These are phyloP conservation scores for Clusia tigrina DNA, from an alignment of 2,888 invertebrate species.

Conservation along the genomic window DNA sequence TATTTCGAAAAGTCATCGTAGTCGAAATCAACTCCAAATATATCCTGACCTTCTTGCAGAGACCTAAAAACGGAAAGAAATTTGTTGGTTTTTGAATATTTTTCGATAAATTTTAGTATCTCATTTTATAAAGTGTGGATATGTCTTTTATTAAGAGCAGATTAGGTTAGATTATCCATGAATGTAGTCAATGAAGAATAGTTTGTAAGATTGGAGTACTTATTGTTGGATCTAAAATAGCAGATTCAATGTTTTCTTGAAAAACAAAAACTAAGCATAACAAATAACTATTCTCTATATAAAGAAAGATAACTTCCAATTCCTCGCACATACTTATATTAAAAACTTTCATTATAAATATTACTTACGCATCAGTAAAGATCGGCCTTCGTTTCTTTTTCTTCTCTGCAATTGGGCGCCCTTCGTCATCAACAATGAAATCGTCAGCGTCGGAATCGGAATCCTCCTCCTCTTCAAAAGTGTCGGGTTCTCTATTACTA, in stretches of 20 bases:
- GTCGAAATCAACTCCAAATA: constrained; percentile 99
- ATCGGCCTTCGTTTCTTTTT: constrained; percentile 82
- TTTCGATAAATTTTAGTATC: background rate
- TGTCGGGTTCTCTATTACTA: constrained; percentile 69
- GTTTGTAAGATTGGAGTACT: no score
- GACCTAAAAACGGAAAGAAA: constrained; percentile 68
- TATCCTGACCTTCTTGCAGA: constrained; percentile 97
- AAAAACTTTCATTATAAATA: no score
- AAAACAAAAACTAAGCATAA: no score
- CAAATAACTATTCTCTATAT: no score
- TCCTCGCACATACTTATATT: no score
- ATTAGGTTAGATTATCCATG: no score
- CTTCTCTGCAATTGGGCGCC: constrained; percentile 83
- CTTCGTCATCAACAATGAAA: constrained; percentile 97
- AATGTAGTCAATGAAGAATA: no score
- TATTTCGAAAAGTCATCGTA: constrained; percentile 90
- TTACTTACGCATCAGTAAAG: constrained; percentile 86
- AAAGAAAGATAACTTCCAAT: no score
- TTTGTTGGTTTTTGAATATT: constrained; percentile 4
- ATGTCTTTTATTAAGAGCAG: background rate
- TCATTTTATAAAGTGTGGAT: background rate
- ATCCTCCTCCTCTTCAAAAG: constrained; percentile 75
- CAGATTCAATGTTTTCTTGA: no score
- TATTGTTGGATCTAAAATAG: no score
- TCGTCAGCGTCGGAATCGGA: constrained; percentile 91